Base-by-base conservation (phyloP, 2,888 invertebrate species). In the Tetheella fluctuosa region DNA sequence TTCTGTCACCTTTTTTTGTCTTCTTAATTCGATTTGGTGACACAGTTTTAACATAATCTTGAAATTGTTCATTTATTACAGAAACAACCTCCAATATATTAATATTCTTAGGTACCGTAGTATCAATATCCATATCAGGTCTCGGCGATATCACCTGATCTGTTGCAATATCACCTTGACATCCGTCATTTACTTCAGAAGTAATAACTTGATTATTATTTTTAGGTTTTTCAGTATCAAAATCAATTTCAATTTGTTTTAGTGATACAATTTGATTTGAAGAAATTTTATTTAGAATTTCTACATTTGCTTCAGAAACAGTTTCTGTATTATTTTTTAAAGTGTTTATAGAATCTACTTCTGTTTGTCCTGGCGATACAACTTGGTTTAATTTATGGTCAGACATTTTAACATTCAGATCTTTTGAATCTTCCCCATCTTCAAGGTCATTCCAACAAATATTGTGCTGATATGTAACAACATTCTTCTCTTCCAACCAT, bases 361-460 rank as follows among this genome's bases (percentile, higher is more conserved):
- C 10, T 10, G 48, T 34, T 34, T 34, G 2, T 4, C 34, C 34
- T 34, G 34, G 13, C 1, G 34, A 34, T 34, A 13, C 34, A 13
- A 34, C 1, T 42, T 1, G 7, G 17, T 42, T 17, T 42, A n/a
- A 34, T 54, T 30, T 8, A 5, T 8, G 30, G 17, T 30, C 20
- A 28, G 28, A 28, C 28, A 23, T 28, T 2, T 17, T 34, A 13
- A 12, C 54, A 37, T 12, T 53, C 15, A 37, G 15, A 37, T 37
- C 10, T 25, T 6, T 20, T 12, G 17, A 1, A 23, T 34, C n/a
- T 42, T 23, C 7, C 15, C 52, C n/a, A 30, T 17, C 39, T 54
- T 52, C 61, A 57, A 61, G 28, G 59, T 59, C 68, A 59, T 65
- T 62, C 71, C 74, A 76, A 68, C 73, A 74, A 64, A 76, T 64